A percentile compares a stretch with the other conserved stretches of the same genome.
Conservation (phyloP, 2,113 vertebrate genomes). For the Sterna hirundo region DNA sequence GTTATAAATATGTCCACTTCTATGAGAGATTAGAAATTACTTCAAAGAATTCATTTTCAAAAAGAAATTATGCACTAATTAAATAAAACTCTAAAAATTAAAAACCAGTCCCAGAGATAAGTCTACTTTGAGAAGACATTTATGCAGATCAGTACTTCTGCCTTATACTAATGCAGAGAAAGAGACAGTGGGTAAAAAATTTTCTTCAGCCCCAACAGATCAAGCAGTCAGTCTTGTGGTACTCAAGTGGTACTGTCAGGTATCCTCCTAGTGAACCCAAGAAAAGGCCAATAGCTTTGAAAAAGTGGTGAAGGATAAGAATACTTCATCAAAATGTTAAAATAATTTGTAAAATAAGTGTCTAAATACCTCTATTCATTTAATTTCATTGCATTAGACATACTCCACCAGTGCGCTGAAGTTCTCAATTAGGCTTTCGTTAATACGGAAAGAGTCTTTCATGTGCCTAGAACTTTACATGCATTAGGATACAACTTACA, state of each 20-base stretch:
- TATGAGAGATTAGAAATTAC: slow-evolving; percentile 7
- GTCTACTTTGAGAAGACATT: not conserved
- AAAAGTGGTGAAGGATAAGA: not conserved
- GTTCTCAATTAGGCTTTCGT: not conserved
- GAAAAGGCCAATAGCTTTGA: not conserved
- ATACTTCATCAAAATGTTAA: not conserved
- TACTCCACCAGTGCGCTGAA: not conserved
- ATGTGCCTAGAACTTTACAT: not conserved
- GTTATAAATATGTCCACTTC: slow-evolving; percentile 5
- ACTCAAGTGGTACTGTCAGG: not conserved
- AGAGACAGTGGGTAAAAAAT: not conserved
- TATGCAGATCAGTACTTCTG: not conserved
- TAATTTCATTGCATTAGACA: not conserved
- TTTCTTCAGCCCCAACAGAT: not conserved
- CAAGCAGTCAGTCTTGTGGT: not conserved
- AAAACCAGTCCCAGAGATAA: not conserved
- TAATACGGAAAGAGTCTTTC: not conserved
- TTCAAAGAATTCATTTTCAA: slow-evolving; percentile 43
- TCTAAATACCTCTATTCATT: not conserved
- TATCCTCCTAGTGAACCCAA: not conserved
- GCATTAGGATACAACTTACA: not conserved
- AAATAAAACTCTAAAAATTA: slow-evolving; percentile 19
- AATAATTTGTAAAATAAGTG: not conserved
- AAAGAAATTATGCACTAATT: not conserved
- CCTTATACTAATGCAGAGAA: not conserved